Percentiles rank a stretch among this genome's conserved stretches.
phyloP scores from a whole-genome alignment of 2,888 invertebrate genomes.

The Callinectes sapidus region DNA sequence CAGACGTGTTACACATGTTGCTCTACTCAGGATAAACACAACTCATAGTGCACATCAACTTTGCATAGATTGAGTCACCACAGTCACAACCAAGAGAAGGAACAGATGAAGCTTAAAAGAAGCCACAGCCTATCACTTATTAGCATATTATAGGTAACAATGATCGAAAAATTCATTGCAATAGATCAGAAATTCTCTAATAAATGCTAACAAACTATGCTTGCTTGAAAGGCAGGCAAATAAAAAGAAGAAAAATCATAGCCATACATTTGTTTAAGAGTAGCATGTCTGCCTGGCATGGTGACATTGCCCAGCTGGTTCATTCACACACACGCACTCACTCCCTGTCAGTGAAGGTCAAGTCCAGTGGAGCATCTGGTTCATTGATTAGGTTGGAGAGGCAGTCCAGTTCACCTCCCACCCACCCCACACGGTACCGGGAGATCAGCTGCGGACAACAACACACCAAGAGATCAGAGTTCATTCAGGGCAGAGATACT shows the following conservation, averaged over 20 bases:
- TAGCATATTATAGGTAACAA: not conserved
- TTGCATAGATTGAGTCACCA: not conserved
- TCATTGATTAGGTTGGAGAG: slow-evolving; percentile 70
- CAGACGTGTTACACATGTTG: not conserved
- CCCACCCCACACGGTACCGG: slow-evolving; percentile 63
- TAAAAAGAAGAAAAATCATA: not conserved
- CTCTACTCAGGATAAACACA: not conserved
- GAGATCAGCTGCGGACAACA: slow-evolving; percentile 54
- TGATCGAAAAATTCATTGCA: not conserved
- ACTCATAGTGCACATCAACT: not conserved
- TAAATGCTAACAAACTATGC: not conserved
- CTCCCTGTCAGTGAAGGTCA: slow-evolving; percentile 52
- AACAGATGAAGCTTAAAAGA: not conserved
- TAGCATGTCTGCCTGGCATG: not conserved
- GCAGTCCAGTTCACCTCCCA: slow-evolving; percentile 64
- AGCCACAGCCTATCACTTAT: not conserved
- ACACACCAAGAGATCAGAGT: not conserved
- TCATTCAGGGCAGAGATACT: not conserved
- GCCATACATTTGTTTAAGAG: not conserved
- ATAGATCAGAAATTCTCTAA: not conserved
- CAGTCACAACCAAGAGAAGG: not conserved
- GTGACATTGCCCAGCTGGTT: not conserved
- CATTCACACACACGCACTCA: not conserved
- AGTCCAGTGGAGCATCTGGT: slow-evolving; percentile 64
- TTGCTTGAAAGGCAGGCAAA: not conserved